These are phyloP conservation scores for Tetramorium alpestre DNA, from an alignment of 1,140 invertebrate genomes.

Conservation along the genomic window DNA sequence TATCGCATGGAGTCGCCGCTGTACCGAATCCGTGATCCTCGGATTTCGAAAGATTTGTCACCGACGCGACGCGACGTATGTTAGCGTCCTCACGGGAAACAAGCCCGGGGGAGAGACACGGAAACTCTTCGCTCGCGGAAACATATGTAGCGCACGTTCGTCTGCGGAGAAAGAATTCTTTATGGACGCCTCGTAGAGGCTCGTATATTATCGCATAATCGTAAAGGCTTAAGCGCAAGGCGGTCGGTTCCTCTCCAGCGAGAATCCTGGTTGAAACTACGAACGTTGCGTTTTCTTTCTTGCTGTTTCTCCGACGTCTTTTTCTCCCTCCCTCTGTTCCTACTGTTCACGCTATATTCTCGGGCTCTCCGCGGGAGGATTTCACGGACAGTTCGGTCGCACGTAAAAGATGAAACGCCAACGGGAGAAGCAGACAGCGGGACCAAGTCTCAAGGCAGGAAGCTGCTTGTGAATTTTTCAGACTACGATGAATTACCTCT, in stretches of 20 bases:
- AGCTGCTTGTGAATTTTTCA: constrained; percentile 71
- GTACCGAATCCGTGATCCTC: neutral
- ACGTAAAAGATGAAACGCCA: constrained; percentile 70
- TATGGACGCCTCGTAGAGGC: constrained; percentile 44
- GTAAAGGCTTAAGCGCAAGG: constrained; percentile 68
- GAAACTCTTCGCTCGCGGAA: neutral
- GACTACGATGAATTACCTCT: constrained; percentile 64
- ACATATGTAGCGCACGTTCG: constrained; percentile 35
- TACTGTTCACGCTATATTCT: constrained; percentile 29
- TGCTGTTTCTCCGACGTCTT: constrained; percentile 4
- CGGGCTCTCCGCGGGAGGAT: constrained; percentile 49
- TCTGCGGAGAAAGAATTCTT: constrained; percentile 55
- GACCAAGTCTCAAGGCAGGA: constrained; percentile 32
- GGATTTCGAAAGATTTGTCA: constrained; percentile 38
- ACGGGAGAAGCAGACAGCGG: constrained; percentile 17
- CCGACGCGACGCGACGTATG: neutral
- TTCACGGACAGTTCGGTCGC: constrained; percentile 50
- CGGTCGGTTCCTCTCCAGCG: constrained; percentile 36
- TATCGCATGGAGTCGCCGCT: neutral
- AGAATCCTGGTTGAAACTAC: constrained; percentile 14
- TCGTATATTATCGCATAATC: constrained; percentile 71
- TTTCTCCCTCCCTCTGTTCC: neutral
- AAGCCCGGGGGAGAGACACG: neutral
- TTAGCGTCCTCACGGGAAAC: constrained; percentile 5
- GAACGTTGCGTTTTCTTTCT: constrained; percentile 17